Base-by-base conservation (phyloP, 2,113 vertebrate genomes). In the Saccopteryx bilineata region DNA sequence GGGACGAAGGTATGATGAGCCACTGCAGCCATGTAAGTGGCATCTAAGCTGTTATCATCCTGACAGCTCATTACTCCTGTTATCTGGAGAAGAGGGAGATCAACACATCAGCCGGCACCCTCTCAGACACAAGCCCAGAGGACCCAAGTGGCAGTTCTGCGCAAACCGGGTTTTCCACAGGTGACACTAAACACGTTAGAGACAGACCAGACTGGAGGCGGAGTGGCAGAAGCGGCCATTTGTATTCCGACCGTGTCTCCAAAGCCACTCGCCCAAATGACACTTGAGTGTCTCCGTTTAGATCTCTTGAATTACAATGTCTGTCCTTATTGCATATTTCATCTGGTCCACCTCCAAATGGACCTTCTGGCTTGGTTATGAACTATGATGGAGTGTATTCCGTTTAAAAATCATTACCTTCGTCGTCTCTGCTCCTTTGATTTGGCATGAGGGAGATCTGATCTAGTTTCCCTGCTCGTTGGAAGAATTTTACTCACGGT, bases 311-410 rank as follows among this genome's bases (percentile, higher is more conserved):
- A 21, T 33, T 28, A 33, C 1, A 46, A 88, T 97, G 74, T 61
- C 63, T 80, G 61, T 19, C 82, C 90, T 79, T 79, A 17, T 61
- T 14, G 4, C 46, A 3, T 1, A 15, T 50, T 23, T 61, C 21
- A 80, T 50, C 28, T 84, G 83, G 24, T 76, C 78, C 33, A 1
- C 23, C 85, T 96, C 63, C 56, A 96, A 83, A 96, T n/a, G 91
- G 17, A 19, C 66, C 33, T 13, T 68, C 23, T 93, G 48, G 82
- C 75, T 31, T 19, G 3, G 54, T 5, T 63, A 56, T 21, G 80
- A 17, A 13, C 4, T 8, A 61, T 3, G 39, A 31, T 2, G 9
- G 56, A 84, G 39, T 3, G 86, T 9, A 26, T 39, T 66, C 93
- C 2, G 24, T 90, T 66, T 82, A 81, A 86, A 89, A 91, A 74